Percentiles rank a stretch among this genome's conserved stretches.
phyloP scores from a whole-genome alignment of 2,797 vertebrate genomes.

The Crocodylus rhombifer region DNA sequence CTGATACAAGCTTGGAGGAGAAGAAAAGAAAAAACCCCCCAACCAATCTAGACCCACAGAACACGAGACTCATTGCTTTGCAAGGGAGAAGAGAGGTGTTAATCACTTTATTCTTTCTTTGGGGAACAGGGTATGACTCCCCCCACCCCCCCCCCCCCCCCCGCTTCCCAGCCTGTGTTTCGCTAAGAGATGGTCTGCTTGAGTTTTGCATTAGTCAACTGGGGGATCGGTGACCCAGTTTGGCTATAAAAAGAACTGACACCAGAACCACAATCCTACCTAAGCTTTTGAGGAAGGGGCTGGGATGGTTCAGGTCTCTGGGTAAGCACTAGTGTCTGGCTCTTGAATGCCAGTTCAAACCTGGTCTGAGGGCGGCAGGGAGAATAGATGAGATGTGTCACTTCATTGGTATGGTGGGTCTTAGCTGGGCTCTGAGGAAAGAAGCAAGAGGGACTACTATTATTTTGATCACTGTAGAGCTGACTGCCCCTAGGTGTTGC shows the following conservation, averaged over 20 bases:
- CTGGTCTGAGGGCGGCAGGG: background rate
- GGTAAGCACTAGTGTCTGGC: background rate
- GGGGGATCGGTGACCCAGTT: background rate
- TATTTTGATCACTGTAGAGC: background rate
- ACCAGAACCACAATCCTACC: background rate
- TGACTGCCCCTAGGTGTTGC: background rate
- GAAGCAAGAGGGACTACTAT: background rate
- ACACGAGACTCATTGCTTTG: background rate
- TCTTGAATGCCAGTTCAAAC: background rate
- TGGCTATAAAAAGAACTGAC: background rate
- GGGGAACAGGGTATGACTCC: background rate
- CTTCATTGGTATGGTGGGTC: background rate
- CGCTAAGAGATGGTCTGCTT: background rate
- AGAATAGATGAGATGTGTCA: too few relatives aligned
- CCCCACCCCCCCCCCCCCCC: too few relatives aligned
- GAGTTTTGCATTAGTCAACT: background rate
- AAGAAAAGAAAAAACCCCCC: background rate
- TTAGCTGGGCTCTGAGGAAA: background rate
- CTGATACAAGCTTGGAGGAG: background rate
- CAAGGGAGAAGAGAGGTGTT: constrained; percentile 9
- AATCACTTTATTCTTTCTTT: constrained; percentile 12
- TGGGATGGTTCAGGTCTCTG: background rate
- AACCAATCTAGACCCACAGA: background rate
- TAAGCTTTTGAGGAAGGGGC: background rate
- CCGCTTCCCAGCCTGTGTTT: background rate